A percentile compares a stretch with the other conserved stretches of the same genome.
These are phyloP conservation scores for Andricus curvator DNA, from an alignment of 2,888 invertebrate genomes.

Conservation along the genomic window DNA sequence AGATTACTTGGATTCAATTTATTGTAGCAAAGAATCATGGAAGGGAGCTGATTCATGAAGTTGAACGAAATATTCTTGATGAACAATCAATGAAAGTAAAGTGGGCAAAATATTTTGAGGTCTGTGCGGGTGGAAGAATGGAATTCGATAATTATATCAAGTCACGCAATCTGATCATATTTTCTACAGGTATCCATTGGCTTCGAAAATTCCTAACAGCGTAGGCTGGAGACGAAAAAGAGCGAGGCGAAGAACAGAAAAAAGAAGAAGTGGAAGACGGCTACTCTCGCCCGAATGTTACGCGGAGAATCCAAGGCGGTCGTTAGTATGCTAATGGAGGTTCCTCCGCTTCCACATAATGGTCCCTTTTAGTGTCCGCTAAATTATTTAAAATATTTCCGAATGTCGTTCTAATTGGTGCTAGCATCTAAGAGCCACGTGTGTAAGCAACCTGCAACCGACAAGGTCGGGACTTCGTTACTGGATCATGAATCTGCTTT, in stretches of 20 bases:
- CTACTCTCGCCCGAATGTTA: conserved; percentile 64
- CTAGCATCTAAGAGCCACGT: conserved; percentile 51
- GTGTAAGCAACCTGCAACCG: conserved; percentile 46
- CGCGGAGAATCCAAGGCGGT: conserved; percentile 70
- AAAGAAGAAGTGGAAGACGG: conserved; percentile 43
- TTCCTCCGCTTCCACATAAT: conserved; percentile 57
- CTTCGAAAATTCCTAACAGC: conserved; percentile 1
- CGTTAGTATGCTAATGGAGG: conserved; percentile 77
- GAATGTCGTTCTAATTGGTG: conserved; percentile 58
- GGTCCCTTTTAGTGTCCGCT: conserved; percentile 59
- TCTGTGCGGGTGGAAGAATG: neutral
- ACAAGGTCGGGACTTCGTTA: conserved; percentile 36
- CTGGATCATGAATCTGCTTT: conserved; percentile 30
- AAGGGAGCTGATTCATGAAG: neutral
- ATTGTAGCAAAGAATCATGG: neutral
- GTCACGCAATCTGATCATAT: conserved; percentile 9
- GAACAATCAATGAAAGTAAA: neutral
- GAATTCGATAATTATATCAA: conserved; percentile 6
- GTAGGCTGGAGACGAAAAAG: neutral
- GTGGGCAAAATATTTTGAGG: neutral
- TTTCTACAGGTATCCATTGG: neutral
- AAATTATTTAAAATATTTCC: conserved; percentile 73
- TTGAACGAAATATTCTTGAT: neutral
- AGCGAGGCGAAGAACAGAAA: neutral
- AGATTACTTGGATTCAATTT: conserved; percentile 29